Percentiles rank a stretch among this genome's conserved stretches.
Conservation (phyloP, 1,140 invertebrate species). For the Lamellibrachia luymesi region DNA sequence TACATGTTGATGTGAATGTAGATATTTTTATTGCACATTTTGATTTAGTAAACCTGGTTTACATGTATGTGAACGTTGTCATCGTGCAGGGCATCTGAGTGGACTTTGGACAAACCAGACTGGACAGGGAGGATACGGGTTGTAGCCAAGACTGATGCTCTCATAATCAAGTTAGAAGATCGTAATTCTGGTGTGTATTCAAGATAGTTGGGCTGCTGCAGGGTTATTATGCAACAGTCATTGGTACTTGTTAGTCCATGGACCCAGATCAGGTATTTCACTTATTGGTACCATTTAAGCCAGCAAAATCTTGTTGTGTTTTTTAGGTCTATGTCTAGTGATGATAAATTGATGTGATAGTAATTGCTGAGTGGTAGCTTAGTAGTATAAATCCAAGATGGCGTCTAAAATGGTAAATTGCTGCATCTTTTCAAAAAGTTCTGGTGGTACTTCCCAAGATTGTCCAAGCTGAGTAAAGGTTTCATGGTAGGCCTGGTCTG, state of each 20-base stretch:
- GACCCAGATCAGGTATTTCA: too few species aligned
- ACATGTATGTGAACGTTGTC: not conserved
- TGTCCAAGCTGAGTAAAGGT: too few species aligned
- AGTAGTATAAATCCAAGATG: too few species aligned
- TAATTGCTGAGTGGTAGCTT: too few species aligned
- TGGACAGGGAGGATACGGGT: conserved; percentile 93
- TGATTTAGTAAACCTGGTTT: not conserved
- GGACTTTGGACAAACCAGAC: conserved; percentile 93
- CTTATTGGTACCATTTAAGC: too few species aligned
- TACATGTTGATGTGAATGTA: not conserved
- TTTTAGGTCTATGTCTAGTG: too few species aligned
- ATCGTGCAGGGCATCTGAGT: conserved; percentile 85
- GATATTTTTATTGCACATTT: not conserved
- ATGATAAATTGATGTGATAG: too few species aligned
- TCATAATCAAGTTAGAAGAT: conserved; percentile 92
- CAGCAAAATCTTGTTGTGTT: too few species aligned
- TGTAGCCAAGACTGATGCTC: conserved; percentile 81
- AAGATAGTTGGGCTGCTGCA: not conserved
- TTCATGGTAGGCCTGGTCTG: too few species aligned
- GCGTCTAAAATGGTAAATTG: too few species aligned
- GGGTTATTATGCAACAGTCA: not conserved
- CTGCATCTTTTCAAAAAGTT: too few species aligned
- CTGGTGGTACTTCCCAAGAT: too few species aligned
- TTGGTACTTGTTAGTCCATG: not conserved
- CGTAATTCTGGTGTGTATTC: conserved; percentile 70